phyloP scores from a whole-genome alignment of 2,113 vertebrate species.

The Erythrocebus patas region DNA sequence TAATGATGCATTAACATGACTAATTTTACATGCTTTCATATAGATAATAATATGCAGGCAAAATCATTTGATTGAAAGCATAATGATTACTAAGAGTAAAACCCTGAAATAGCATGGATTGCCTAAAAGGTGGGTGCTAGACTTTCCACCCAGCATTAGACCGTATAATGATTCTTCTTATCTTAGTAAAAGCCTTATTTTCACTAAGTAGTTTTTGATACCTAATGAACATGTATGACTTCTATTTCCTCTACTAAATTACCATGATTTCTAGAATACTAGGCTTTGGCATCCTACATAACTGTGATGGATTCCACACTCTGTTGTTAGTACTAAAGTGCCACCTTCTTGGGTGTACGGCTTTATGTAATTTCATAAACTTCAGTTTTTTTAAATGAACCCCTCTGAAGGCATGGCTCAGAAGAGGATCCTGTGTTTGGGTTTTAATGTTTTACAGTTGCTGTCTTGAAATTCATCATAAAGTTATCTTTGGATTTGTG shows the following conservation, averaged over 20 bases:
- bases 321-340: not conserved
- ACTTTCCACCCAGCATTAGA: not conserved
- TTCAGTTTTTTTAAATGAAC: not conserved
- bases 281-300: not conserved
- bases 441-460: not conserved
- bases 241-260: not conserved
- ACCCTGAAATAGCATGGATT: not conserved
- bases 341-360: not conserved
- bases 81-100: not conserved
- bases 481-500: not conserved
- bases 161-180: not conserved
- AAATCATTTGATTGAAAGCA: not conserved
- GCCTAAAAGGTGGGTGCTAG: not conserved
- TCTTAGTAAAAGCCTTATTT: not conserved
- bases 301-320: not conserved
- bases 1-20: not conserved
- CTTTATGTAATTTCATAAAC: not conserved
- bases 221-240: not conserved
- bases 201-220: not conserved
- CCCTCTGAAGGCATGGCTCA: not conserved
- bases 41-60: not conserved
- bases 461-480: constrained; percentile 8
- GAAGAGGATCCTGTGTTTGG: not conserved
- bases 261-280: not conserved
- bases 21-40: not conserved